Evolutionary conservation across 2,113 vertebrate genomes (phyloP), one percentile per base, ranked within the genome.

Genomic region (Semicossyphus pulcher): DNA sequence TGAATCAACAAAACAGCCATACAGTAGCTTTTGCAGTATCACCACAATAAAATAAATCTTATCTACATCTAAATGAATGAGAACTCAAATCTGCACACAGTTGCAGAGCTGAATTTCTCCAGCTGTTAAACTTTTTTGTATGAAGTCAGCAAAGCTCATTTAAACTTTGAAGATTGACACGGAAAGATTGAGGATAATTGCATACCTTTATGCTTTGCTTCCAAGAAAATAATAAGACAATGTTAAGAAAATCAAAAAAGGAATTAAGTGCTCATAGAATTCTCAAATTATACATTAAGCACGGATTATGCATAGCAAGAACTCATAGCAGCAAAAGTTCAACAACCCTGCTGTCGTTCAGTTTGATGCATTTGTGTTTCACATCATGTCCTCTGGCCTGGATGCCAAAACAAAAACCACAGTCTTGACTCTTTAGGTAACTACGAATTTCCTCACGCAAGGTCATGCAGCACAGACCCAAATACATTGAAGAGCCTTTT

Each of bases 191-290:
- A 5, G 6, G 31, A 39, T 26, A 41, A 61, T 73, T 53, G 20
- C 32, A 60, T 64, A 23, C 4, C 42, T 64, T 64, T 47, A n/a
- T 15, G 1, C 57, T 48, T 47, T 68, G 7, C 32, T 47, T 59
- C 11, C 1, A 54, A 53, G 25, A 63, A 37, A 7, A 39, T 41
- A 12, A 72, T 47, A 42, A 31, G 15, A 44, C 21, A 72, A 31
- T 48, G n/a, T 59, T 37, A 18, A 42, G 41, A 12, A n/a, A n/a
- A n/a, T n/a, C n/a, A n/a, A n/a, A n/a, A n/a, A n/a, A n/a, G n/a
- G n/a, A n/a, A n/a, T n/a, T n/a, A n/a, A n/a, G n/a, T n/a, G n/a
- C n/a, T n/a, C n/a, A n/a, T n/a, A n/a, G n/a, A n/a, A n/a, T n/a
- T n/a, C 28, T 12, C 3, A 8, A 11, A 25, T 25, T 11, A 23